Evolutionary conservation across 1,140 invertebrate genomes (phyloP), one percentile per base, ranked within the genome.

Genomic region (Drosophila cardini): DNA sequence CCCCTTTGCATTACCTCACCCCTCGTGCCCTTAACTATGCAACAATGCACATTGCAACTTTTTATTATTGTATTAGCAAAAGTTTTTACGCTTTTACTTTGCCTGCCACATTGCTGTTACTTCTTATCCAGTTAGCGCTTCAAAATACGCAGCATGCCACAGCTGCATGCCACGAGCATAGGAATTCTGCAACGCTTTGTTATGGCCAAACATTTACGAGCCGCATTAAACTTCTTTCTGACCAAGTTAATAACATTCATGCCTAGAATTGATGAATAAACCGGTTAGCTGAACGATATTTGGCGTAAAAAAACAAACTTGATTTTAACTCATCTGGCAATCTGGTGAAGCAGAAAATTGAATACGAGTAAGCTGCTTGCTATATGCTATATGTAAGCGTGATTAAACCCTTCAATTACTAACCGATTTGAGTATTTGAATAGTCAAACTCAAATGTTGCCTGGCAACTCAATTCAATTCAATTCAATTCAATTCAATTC

Each of bases 31-130:
- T 45, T 45, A 40, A 32, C 61, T 65, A 48, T 52, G 74, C 82
- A 85, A 76, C 82, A 85, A 67, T 85, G 82, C 82, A 73, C 71
- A 85, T 61, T 79, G 83, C 71, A 87, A 87, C 65, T 87, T 87
- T 87, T 87, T 87, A 83, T 89, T 87, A 87, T 87, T 87, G 79
- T 83, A 87, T 87, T 87, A 89, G 76, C 62, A 76, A 83, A 87
- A 87, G 76, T 83, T 86, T 83, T 76, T 89, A 56, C 63, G 65
- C 72, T 86, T 76, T 86, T 74, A 76, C 71, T 82, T 87, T 72
- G 63, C 63, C 46, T 38, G 42, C 56, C 34, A 52, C 68, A 56
- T 56, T 64, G 68, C 60, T 50, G 64, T 71, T 56, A 18, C 42
- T 62, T 50, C 43, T 71, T 42, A 56, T 62, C 48, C 67, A 56